Evolutionary conservation across 2,797 vertebrate genomes (phyloP).

Genomic region (Pterois miles): DNA sequence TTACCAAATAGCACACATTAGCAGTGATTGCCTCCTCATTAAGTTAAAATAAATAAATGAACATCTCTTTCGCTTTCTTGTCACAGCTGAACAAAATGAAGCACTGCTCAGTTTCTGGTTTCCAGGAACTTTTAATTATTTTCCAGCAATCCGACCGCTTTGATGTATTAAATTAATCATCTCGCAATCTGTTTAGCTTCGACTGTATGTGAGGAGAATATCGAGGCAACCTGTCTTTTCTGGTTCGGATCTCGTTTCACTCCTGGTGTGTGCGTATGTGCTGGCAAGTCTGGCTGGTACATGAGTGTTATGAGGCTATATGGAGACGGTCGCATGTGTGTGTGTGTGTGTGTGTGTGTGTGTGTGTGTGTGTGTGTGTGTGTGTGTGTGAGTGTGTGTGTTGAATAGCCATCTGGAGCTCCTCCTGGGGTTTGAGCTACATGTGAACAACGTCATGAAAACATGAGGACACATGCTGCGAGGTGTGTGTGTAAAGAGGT

Average conservation of each 20-base stretch:
- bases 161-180: constrained; percentile 12
- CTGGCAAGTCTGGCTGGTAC: background rate
- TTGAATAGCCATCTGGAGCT: constrained; percentile 67
- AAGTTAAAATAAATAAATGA: constrained; percentile 22
- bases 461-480: constrained; percentile 52
- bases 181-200: constrained; percentile 1
- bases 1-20: constrained; percentile 17
- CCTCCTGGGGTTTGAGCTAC: constrained; percentile 62
- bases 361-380: constrained; percentile 9
- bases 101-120: background rate
- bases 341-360: constrained; percentile 8
- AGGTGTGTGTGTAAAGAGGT: background rate
- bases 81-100: background rate
- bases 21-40: constrained; percentile 12
- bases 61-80: background rate
- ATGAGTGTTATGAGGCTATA: constrained; percentile 15
- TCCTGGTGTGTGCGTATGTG: constrained; percentile 9
- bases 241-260: background rate
- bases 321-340: background rate
- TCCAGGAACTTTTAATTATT: constrained; percentile 6
- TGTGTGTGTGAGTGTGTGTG: constrained; percentile 40
- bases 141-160: constrained; percentile 4
- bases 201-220: constrained; percentile 13
- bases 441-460: constrained; percentile 56
- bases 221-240: background rate